These are phyloP conservation scores for Aphidius ervi DNA, from an alignment of 1,140 invertebrate genomes.

Conservation along the genomic window DNA sequence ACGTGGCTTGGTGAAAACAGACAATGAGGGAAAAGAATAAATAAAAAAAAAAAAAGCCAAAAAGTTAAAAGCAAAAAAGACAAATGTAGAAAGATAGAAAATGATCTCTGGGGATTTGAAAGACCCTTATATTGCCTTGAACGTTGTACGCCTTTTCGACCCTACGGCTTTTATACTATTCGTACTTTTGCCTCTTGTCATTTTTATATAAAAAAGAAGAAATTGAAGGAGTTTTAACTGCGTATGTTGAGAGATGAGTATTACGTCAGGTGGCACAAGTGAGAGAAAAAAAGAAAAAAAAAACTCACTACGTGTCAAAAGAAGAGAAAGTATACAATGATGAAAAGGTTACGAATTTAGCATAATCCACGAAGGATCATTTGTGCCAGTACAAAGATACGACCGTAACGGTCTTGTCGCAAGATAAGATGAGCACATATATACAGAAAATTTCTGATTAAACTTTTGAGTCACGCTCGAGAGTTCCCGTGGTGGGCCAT, in stretches of 20 bases:
- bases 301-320: neutral
- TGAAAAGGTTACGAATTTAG: conserved; percentile 15
- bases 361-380: conserved; percentile 23
- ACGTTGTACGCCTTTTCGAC: conserved; percentile 13
- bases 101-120: conserved; percentile 2
- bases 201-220: conserved; percentile 2
- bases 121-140: conserved; percentile 12
- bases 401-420: conserved; percentile 18
- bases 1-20: too few relatives aligned
- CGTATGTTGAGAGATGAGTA: too few relatives aligned
- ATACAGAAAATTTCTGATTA: conserved; percentile 14
- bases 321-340: too few relatives aligned
- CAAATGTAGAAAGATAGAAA: neutral
- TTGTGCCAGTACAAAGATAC: conserved; percentile 15
- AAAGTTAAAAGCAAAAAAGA: conserved; percentile 4
- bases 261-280: neutral
- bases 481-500: conserved; percentile 1
- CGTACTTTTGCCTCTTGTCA: neutral
- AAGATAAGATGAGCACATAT: conserved; percentile 12
- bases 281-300: neutral
- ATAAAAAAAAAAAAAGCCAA: neutral
- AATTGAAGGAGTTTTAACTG: neutral
- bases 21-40: too few relatives aligned
- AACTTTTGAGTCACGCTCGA: conserved; percentile 20
- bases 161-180: neutral